Evolutionary conservation across 2,888 invertebrate species (phyloP), one percentile per base, ranked within the genome.

Genomic region (Biston stratarius): DNA sequence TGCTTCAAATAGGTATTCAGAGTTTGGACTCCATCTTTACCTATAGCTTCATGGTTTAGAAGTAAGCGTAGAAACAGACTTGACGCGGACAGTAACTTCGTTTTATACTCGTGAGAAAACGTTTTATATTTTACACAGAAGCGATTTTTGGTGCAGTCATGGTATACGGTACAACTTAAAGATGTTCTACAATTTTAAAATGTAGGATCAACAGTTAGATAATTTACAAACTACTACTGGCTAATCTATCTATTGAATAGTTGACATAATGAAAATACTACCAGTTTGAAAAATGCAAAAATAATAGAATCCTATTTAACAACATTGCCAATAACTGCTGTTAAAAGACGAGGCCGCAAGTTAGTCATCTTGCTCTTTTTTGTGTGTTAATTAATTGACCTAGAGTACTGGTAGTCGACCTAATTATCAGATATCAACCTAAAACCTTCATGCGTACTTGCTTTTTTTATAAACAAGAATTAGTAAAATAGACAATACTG

Each of bases 401-500:
- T 53, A 61, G 42, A 55, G 52, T 48, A 67, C 61, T 61, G 47
- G 40, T 12, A 42, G 33, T 42, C 45, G 47, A 52, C 66, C 58
- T 67, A 65, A 53, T 64, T 24, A 12, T 10, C 15, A 58, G 33
- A n/a, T 36, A 47, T 59, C 53, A 48, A 53, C 59, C 12, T 7
- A 33, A 44, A n/a, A 44, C 55, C 55, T 44, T 55, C 55, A 55
- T 55, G 55, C 12, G 33, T 33, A 33, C 55, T 60, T 24, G 33
- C 15, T 53, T 61, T 53, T n/a, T 61, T 45, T 15, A 61, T 36
- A 14, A 49, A 53, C 38, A 51, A 9, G 5, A 45, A 45, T 11
- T 33, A 48, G 15, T 5, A 49, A 12, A 14, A 53, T 38, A 48
- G 15, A 38, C 58, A 12, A n/a, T 56, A 56, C 62, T 49, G 49